Evolutionary conservation across 2,888 invertebrate species (phyloP), one percentile per base, ranked within the genome.

Genomic region (Venustoraphidia nigricollis): DNA sequence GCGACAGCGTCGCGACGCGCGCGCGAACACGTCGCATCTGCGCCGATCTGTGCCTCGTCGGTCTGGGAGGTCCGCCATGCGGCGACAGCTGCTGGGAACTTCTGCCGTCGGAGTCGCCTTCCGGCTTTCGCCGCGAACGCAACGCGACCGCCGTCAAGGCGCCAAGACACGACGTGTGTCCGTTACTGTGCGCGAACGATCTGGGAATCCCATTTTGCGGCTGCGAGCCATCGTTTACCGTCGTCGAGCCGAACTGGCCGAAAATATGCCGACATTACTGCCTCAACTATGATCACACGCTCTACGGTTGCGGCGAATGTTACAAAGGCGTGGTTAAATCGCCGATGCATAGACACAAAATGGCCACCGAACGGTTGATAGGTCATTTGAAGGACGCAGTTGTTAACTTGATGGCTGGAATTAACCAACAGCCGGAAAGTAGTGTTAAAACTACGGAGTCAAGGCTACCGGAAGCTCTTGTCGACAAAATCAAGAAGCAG

Each of bases 181-280:
- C 74, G 1, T 64, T 74, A 36, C 69, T 81, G 46, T 81, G 81
- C 62, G 62, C 65, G 47, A 75, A 77, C 59, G 67, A 68, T 50
- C 64, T 81, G 42, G 82, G 76, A 40, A 57, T 66, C 9, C 77
- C 77, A 1, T 64, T 77, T 9, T 77, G 77, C 62, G 63, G 62
- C 53, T 76, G 76, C 54, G 6, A 27, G 27, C 27, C 27, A 6
- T 27, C 27, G 1, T 27, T 27, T 9, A 46, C 58, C 44, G 48
- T 53, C 0, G 59, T 65, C 1, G 56, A 45, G 1, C 14, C 45
- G 10, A 13, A 73, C 57, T 77, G 72, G 70, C 52, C 56, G 3
- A 61, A 65, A 10, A 66, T 77, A 46, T 78, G 78, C 59, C 58
- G 64, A 0, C 62, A 68, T 0, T 77, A 73, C 65, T 78, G 77